These are phyloP conservation scores for Agrochola litura DNA, from an alignment of 2,888 invertebrate genomes.

Conservation along the genomic window DNA sequence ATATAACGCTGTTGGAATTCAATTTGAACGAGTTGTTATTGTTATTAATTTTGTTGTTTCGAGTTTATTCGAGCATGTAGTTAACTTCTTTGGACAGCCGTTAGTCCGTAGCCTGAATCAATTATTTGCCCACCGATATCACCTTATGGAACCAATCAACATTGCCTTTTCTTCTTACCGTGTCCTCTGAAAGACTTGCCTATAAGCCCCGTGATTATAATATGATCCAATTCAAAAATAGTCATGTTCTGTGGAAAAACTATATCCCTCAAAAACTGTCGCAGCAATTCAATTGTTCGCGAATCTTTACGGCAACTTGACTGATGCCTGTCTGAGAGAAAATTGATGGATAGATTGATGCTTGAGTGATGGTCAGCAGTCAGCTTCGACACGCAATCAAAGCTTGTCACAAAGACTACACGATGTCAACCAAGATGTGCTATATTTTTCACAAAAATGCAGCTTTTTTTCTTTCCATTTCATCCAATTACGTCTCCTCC, in stretches of 20 bases:
- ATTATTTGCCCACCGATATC: not conserved
- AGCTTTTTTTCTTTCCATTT: not conserved
- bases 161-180: not conserved
- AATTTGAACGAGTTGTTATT: conserved; percentile 33
- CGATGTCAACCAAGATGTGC: not conserved
- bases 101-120: not conserved
- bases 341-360: conserved; percentile 22
- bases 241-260: not conserved
- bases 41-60: conserved; percentile 12
- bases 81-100: not conserved
- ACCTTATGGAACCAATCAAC: not conserved
- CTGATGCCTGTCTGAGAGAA: conserved; percentile 13
- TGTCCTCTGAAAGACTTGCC: not conserved
- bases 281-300: not conserved
- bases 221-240: not conserved
- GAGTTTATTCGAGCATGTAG: not conserved
- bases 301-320: not conserved
- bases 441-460: not conserved
- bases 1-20: conserved; percentile 45
- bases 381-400: conserved; percentile 1
- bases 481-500: not conserved
- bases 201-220: not conserved
- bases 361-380: conserved; percentile 2
- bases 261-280: not conserved
- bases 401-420: not conserved